Percentiles rank a stretch among this genome's conserved stretches.
Evolutionary conservation across 2,797 vertebrate genomes (phyloP).

Genomic region (Falco biarmicus): DNA sequence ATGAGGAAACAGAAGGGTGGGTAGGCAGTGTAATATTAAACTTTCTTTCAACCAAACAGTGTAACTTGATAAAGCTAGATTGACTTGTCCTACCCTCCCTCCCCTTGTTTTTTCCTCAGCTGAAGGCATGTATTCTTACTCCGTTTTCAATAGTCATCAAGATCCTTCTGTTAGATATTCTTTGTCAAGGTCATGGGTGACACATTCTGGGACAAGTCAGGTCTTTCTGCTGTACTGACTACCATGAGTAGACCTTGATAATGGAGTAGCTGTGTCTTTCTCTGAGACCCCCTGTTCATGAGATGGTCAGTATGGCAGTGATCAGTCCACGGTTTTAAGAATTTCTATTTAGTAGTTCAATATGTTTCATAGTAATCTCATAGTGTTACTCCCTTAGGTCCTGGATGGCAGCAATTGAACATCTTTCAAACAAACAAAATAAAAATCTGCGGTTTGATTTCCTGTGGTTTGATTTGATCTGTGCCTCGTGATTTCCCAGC

Average conservation of each 20-base stretch:
- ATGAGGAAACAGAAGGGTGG: neutral
- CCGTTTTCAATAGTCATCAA: neutral
- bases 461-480: neutral
- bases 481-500: neutral
- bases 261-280: neutral
- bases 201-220: neutral
- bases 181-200: neutral
- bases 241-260: neutral
- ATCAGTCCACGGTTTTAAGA: neutral
- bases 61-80: slow-evolving; percentile 27
- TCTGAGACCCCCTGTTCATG: neutral
- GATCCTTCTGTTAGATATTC: neutral
- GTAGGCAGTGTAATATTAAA: slow-evolving; percentile 15
- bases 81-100: neutral
- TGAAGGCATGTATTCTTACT: neutral
- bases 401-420: neutral
- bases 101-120: neutral
- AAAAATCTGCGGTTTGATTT: neutral
- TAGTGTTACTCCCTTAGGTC: neutral
- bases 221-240: neutral
- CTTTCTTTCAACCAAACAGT: neutral
- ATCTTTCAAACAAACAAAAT: neutral
- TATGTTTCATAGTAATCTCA: neutral
- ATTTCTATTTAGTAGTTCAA: neutral
- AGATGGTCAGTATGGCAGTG: neutral